phyloP scores from a whole-genome alignment of 1,140 invertebrate genomes.

The Micrasema longulum region DNA sequence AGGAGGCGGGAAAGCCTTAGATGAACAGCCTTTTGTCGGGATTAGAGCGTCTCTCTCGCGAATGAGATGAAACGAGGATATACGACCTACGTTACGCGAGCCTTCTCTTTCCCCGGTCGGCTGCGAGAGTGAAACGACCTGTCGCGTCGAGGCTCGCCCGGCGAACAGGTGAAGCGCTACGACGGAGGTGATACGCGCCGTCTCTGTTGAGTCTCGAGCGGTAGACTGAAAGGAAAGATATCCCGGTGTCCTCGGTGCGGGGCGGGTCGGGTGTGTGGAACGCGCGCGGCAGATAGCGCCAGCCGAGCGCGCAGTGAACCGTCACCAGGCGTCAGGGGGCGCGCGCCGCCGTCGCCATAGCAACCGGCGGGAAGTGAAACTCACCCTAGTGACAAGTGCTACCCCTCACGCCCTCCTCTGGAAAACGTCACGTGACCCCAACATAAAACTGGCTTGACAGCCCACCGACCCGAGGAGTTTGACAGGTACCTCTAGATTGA shows the following conservation, averaged over 20 bases:
- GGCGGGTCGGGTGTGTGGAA: conserved; percentile 1
- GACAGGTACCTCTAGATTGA: conserved; percentile 23
- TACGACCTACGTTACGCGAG: conserved; percentile 34
- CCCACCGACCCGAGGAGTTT: conserved; percentile 14
- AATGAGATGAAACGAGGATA: conserved; percentile 24
- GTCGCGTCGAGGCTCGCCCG: conserved; percentile 20
- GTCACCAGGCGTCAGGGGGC: conserved; percentile 40
- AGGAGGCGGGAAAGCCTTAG: conserved; percentile 16
- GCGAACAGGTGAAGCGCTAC: conserved; percentile 23
- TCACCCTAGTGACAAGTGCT: conserved; percentile 32
- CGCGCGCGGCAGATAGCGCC: conserved; percentile 44
- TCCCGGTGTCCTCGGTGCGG: not conserved
- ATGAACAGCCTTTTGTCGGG: conserved; percentile 12
- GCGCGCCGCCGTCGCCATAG: conserved; percentile 46
- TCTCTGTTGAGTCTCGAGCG: conserved; percentile 5
- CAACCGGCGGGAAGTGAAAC: conserved; percentile 38
- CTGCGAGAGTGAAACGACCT: conserved; percentile 33
- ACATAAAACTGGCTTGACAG: not conserved
- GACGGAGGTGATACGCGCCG: conserved; percentile 19
- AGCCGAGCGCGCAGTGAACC: conserved; percentile 46
- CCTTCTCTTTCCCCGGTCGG: conserved; percentile 17
- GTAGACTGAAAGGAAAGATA: conserved; percentile 21
- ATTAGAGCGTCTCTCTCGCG: conserved; percentile 19
- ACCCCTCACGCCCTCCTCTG: not conserved
- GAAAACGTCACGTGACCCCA: too few species aligned